Conservation (phyloP, 2,797 vertebrate genomes). For the Halcyon chelicuti region DNA sequence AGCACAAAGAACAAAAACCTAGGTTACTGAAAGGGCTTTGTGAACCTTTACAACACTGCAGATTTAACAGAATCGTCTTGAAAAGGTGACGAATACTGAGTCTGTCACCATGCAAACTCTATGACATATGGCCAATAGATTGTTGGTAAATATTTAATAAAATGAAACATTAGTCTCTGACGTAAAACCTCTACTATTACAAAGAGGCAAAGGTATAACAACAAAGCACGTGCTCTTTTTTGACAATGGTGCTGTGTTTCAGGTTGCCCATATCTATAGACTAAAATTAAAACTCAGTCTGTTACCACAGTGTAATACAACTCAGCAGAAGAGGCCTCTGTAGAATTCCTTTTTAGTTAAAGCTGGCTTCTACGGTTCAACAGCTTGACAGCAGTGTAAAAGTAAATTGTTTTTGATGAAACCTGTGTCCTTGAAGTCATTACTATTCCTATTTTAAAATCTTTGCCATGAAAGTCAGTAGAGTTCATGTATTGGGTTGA, state of each 20-base stretch:
- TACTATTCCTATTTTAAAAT: not conserved
- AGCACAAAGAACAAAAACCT: slow-evolving; percentile 55
- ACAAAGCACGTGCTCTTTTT: slow-evolving; percentile 58
- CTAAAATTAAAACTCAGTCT: slow-evolving; percentile 78
- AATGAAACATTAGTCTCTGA: slow-evolving; percentile 81
- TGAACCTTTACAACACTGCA: slow-evolving; percentile 35
- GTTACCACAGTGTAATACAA: slow-evolving; percentile 43
- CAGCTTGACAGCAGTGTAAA: slow-evolving; percentile 28
- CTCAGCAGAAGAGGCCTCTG: slow-evolving; percentile 37
- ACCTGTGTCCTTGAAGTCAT: not conserved
- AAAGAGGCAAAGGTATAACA: slow-evolving; percentile 65
- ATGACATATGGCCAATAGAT: slow-evolving; percentile 84
- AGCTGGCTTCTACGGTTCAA: slow-evolving; percentile 39
- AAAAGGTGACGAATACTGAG: slow-evolving; percentile 81
- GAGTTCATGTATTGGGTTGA: not conserved
- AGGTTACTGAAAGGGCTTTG: slow-evolving; percentile 65
- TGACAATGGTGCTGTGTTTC: slow-evolving; percentile 74
- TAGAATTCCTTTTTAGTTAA: slow-evolving; percentile 67
- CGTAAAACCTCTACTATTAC: slow-evolving; percentile 75
- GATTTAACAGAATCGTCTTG: slow-evolving; percentile 77
- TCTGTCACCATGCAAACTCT: slow-evolving; percentile 79
- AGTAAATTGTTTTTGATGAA: not conserved
- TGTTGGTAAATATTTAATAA: slow-evolving; percentile 88
- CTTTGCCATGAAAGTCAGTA: not conserved
- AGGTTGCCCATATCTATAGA: slow-evolving; percentile 47